phyloP scores from a whole-genome alignment of 2,113 vertebrate species.

The Hippocampus mohnikei region DNA sequence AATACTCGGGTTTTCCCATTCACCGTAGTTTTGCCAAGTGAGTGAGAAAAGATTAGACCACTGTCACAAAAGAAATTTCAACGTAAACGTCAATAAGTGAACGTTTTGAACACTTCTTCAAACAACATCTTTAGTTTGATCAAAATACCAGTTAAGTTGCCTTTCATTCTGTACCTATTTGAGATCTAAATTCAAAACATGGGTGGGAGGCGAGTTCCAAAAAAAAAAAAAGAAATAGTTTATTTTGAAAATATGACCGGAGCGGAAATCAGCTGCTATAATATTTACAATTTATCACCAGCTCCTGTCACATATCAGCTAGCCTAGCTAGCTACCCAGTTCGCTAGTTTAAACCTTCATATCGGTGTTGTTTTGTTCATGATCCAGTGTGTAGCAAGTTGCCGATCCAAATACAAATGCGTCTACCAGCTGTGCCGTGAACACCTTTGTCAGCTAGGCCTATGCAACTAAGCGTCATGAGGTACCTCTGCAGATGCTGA shows the following conservation, averaged over 20 bases:
- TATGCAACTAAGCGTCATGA: slow-evolving; percentile 19
- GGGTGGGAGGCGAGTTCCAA: neutral
- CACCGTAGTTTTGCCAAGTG: slow-evolving; percentile 3
- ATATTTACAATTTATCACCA: neutral
- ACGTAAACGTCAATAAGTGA: slow-evolving; percentile 15
- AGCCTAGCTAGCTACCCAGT: slow-evolving; percentile 19
- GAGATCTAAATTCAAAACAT: neutral
- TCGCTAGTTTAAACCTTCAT: slow-evolving; percentile 6
- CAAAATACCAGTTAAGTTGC: neutral
- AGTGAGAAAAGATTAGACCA: neutral
- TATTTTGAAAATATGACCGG: slow-evolving; percentile 33
- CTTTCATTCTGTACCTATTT: neutral
- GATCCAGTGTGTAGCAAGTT: slow-evolving; percentile 24
- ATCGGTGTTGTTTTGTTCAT: slow-evolving; percentile 43
- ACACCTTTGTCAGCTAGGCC: neutral
- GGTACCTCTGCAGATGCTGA: slow-evolving; percentile 40
- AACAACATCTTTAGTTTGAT: neutral
- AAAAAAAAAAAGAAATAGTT: neutral
- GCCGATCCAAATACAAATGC: slow-evolving; percentile 15
- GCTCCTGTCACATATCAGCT: slow-evolving; percentile 12
- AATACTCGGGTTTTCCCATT: neutral
- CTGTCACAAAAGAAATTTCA: slow-evolving; percentile 10
- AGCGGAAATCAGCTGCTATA: slow-evolving; percentile 21
- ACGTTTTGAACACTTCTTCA: neutral
- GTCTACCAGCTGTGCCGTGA: neutral